Evolutionary conservation across 2,797 vertebrate genomes (phyloP).

Genomic region (Rousettus madagascariensis): DNA sequence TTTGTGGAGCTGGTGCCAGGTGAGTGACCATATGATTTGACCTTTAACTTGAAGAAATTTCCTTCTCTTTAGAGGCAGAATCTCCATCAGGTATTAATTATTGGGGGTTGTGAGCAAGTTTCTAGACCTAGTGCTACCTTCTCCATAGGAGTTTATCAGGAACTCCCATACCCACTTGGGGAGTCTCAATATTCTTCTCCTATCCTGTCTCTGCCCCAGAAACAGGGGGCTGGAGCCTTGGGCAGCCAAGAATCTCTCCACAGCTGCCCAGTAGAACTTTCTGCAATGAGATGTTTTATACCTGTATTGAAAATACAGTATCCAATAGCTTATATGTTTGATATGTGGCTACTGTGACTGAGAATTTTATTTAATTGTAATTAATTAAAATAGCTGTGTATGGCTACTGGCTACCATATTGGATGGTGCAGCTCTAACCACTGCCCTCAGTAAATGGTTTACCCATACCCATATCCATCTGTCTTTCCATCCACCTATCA

Average conservation of each 20-base stretch:
- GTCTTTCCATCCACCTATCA: not conserved
- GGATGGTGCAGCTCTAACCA: not conserved
- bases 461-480: not conserved
- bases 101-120: not conserved
- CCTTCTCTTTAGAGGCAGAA: conserved; percentile 1
- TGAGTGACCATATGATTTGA: not conserved
- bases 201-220: not conserved
- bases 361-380: conserved; percentile 12
- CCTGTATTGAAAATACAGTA: not conserved
- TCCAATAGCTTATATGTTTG: not conserved
- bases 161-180: not conserved
- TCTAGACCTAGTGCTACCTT: not conserved
- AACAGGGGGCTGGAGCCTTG: not conserved
- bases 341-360: not conserved
- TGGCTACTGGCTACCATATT: not conserved
- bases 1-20: not conserved
- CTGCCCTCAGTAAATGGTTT: not conserved
- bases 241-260: not conserved
- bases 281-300: not conserved
- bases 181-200: not conserved
- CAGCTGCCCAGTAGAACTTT: not conserved
- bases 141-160: not conserved
- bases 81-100: not conserved
- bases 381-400: not conserved
- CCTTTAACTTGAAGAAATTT: not conserved